Evolutionary conservation across 2,113 vertebrate species (phyloP), one percentile per base, ranked within the genome.

Genomic region (Bos indicus): DNA sequence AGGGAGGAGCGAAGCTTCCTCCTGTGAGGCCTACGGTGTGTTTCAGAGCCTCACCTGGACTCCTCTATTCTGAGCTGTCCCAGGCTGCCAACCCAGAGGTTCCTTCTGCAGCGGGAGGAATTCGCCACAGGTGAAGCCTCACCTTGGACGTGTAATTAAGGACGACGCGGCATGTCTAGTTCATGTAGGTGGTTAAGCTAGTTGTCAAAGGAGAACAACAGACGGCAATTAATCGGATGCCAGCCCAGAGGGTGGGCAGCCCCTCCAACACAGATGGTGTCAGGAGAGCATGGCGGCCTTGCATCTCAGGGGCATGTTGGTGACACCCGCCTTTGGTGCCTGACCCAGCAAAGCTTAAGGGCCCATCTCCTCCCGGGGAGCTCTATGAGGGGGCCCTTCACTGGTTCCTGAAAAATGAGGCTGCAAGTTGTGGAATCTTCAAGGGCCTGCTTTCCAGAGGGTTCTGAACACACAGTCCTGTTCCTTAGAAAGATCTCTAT

Each of bases 91-190:
- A 3, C 71, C 26, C 40, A 7, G 82, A 2, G 64, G 26, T 48
- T 46, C 46, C 88, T 57, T 71, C 78, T 46, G 12, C 0, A 1
- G 48, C 1, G 13, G 48, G 19, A 6, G 56, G 56, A 4, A 15
- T 28, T 52, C 77, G 77, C 92, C 86, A n/a, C 94, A 80, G 77
- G 82, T 1, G 10, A n/a, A 30, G 1, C n/a, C 8, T 46, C 15
- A 56, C 51, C 0, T 1, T 0, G 33, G 82, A 77, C 11, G 33
- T 78, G 86, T 43, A 46, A 56, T 83, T 60, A 94, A 17, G 83
- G 25, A 8, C 0, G 4, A 33, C 0, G 2, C 1, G 0, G n/a
- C 2, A 3, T 7, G 43, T 48, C 54, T 17, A 1, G 2, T 4
- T n/a, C 59, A n/a, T 0, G 4, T 9, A 4, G 40, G 82, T 51